Conservation (phyloP, 2,113 vertebrate genomes). For the Chitala chitala region DNA sequence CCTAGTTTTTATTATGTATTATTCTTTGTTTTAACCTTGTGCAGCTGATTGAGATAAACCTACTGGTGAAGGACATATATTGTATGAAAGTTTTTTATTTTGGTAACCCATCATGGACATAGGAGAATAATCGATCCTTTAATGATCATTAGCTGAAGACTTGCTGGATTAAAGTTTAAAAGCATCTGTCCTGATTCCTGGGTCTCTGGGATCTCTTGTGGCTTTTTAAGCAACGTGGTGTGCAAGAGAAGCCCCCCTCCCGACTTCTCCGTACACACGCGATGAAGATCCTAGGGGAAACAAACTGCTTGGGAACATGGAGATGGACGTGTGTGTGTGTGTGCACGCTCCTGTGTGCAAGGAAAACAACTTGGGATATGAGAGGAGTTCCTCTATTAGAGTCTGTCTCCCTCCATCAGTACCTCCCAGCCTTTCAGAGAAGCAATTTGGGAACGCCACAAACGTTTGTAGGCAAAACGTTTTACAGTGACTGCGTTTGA, state of each 20-base stretch:
- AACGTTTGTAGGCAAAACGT: neutral
- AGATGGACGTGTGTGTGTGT: neutral
- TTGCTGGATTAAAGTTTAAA: neutral
- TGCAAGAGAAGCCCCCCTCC: neutral
- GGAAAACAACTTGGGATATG: neutral
- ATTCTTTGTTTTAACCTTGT: neutral
- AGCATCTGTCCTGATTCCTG: neutral
- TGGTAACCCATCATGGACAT: neutral
- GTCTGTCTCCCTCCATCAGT: neutral
- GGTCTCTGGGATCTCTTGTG: neutral
- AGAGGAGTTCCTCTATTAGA: neutral
- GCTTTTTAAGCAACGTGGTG: neutral
- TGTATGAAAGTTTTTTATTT: neutral
- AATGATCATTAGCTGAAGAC: neutral
- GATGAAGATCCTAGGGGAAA: neutral
- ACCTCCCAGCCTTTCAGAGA: slow-evolving; percentile 8
- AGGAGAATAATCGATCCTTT: neutral
- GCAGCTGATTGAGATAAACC: neutral
- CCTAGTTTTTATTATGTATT: too few relatives aligned
- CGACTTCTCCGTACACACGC: neutral
- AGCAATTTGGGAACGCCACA: neutral
- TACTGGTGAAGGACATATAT: neutral
- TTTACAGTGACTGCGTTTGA: neutral
- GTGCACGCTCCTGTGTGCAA: neutral
- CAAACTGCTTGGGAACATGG: neutral